Base-by-base conservation (phyloP, 1,140 invertebrate genomes). In the Drosophila subobscura region DNA sequence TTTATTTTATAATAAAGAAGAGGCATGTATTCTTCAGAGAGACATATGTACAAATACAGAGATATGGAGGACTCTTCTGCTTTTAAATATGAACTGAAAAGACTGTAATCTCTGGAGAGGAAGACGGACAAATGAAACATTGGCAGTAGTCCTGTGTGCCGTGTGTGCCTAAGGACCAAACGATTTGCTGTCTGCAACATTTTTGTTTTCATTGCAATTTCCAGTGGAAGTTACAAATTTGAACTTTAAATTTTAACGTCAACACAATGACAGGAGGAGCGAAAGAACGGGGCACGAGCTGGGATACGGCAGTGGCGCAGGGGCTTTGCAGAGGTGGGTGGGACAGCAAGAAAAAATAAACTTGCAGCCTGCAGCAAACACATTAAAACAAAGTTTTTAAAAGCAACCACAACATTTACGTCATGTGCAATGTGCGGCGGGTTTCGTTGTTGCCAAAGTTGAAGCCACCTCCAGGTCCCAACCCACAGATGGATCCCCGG, bases 301-400 rank as follows among this genome's bases (percentile, higher is more conserved):
- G n/a, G 14, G 25, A n/a, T 8, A 14, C 3, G n/a, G 47, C 25
- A 46, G 45, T 20, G 16, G 16, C 16, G 16, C 37, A 50, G 42
- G 41, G 54, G 50, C 14, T 56, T 41, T 44, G 22, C 22, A 6
- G 46, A 41, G 29, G 33, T 37, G 33, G 33, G 29, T 27, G 7
- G 29, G 33, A 12, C 1, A 37, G 33, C 33, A 67, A 67, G 27
- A 47, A 46, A 68, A 67, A 68, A 46, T 40, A 72, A 80, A 72
- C 53, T 66, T 72, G 49, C 57, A 63, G 68, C 52, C 65, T 67
- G 65, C 63, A 68, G 65, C 65, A 68, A 79, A 75, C 67, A 72
- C 76, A 84, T 85, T 79, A 78, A 80, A 85, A 81, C 66, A 84
- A 85, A 81, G 65, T 86, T 73, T 72, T 85, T 79, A 79, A 85